Percentiles rank a stretch among this genome's conserved stretches.
Conservation (phyloP, 2,888 invertebrate species). For the Synergus japonicus region DNA sequence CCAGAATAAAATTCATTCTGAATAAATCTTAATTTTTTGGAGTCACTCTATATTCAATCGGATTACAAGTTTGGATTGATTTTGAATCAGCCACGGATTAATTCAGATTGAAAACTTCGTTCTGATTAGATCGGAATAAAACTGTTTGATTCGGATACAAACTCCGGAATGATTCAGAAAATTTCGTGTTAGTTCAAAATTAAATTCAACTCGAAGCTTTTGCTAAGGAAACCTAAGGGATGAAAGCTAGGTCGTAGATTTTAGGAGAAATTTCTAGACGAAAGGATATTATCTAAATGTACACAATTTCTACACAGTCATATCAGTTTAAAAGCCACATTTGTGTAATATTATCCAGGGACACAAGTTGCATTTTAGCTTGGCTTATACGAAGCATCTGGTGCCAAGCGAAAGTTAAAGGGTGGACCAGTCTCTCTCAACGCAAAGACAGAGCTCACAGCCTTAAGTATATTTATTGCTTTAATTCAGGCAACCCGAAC, state of each 20-base stretch:
- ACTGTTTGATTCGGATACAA: too few species aligned
- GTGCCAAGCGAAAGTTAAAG: constrained; percentile 56
- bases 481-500: constrained; percentile 64
- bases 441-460: constrained; percentile 47
- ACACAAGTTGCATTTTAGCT: constrained; percentile 31
- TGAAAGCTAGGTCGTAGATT: not conserved
- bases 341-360: constrained; percentile 35
- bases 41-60: too few species aligned
- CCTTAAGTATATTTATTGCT: constrained; percentile 65
- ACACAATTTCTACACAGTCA: constrained; percentile 20
- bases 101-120: too few species aligned
- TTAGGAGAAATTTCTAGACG: not conserved
- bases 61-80: too few species aligned
- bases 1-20: too few species aligned
- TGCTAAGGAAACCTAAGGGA: not conserved
- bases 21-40: too few species aligned
- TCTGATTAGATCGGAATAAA: too few species aligned
- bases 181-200: too few species aligned
- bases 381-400: constrained; percentile 46
- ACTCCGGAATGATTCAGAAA: too few species aligned
- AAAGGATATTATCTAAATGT: not conserved
- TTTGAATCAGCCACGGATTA: too few species aligned
- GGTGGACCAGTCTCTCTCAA: constrained; percentile 41
- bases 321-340: constrained; percentile 23
- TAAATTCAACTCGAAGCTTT: too few species aligned